Percentiles rank a stretch among this genome's conserved stretches.
Evolutionary conservation across 2,888 invertebrate species (phyloP).

Genomic region (Drosophila eohydei): DNA sequence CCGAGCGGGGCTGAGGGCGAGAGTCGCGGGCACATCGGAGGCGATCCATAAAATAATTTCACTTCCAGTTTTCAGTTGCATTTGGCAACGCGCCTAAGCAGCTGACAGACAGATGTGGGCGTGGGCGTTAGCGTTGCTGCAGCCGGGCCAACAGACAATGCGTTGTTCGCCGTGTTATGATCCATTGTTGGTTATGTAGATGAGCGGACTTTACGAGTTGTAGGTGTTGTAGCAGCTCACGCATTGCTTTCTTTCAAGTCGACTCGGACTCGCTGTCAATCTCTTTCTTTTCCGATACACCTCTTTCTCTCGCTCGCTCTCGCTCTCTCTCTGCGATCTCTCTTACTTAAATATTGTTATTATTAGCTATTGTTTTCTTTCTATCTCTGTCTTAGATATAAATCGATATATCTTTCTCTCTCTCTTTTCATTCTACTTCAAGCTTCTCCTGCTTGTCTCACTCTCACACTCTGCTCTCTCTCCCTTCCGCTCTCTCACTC

Average conservation of each 20-base stretch:
- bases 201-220: background rate
- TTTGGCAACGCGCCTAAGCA: conserved; percentile 23
- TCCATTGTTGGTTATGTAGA: conserved; percentile 11
- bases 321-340: background rate
- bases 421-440: background rate
- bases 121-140: conserved; percentile 48
- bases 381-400: background rate
- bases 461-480: no score
- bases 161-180: conserved; percentile 5
- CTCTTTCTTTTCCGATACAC: background rate
- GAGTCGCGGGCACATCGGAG: background rate
- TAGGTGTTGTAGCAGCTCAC: background rate
- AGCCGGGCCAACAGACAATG: conserved; percentile 13
- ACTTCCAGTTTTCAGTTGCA: conserved; percentile 32
- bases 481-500: no score
- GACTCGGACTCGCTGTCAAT: background rate
- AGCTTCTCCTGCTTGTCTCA: no score
- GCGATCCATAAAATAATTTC: conserved; percentile 35
- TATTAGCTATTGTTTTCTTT: background rate
- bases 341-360: background rate
- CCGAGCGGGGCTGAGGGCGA: background rate
- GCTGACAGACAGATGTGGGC: background rate
- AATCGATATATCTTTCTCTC: background rate
- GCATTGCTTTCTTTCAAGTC: conserved; percentile 10
- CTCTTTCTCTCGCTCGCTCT: background rate